These are phyloP conservation scores for Edolisoma coerulescens DNA, from an alignment of 2,113 vertebrate species.

Conservation along the genomic window DNA sequence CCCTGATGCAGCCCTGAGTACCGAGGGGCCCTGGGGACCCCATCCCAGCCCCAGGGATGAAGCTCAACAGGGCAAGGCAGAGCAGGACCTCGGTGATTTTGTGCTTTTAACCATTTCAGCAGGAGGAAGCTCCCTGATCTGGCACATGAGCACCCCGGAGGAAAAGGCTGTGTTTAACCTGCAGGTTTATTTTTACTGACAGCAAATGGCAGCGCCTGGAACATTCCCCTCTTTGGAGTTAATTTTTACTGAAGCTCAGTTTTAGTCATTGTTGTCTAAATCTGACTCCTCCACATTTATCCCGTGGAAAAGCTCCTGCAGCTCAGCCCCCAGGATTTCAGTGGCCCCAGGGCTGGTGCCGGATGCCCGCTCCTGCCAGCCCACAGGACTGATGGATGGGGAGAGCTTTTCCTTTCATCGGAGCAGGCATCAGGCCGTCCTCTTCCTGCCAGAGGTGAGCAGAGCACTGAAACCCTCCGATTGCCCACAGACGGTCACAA, in stretches of 20 bases:
- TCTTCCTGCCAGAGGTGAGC: background rate
- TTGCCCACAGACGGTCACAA: background rate
- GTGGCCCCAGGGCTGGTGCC: background rate
- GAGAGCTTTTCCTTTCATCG: background rate
- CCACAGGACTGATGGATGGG: fast-evolving
- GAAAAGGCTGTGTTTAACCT: constrained; percentile 21
- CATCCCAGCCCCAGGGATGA: fast-evolving
- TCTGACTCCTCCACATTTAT: background rate
- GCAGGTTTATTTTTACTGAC: constrained; percentile 29
- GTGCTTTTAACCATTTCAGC: background rate
- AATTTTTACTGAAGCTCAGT: background rate
- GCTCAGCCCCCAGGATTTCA: background rate
- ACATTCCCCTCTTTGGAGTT: background rate
- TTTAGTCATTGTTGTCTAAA: constrained; percentile 32
- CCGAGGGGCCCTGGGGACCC: fast-evolving
- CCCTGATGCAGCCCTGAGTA: background rate
- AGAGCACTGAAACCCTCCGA: background rate
- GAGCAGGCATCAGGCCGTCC: fast-evolving
- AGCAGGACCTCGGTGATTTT: background rate
- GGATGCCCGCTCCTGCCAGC: background rate
- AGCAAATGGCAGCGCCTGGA: background rate
- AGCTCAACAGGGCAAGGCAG: background rate
- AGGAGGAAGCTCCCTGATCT: background rate
- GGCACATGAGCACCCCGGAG: background rate
- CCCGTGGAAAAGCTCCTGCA: background rate